A percentile compares a stretch with the other conserved stretches of the same genome.
Evolutionary conservation across 2,797 vertebrate genomes (phyloP).

Genomic region (Sebastes dallii): DNA sequence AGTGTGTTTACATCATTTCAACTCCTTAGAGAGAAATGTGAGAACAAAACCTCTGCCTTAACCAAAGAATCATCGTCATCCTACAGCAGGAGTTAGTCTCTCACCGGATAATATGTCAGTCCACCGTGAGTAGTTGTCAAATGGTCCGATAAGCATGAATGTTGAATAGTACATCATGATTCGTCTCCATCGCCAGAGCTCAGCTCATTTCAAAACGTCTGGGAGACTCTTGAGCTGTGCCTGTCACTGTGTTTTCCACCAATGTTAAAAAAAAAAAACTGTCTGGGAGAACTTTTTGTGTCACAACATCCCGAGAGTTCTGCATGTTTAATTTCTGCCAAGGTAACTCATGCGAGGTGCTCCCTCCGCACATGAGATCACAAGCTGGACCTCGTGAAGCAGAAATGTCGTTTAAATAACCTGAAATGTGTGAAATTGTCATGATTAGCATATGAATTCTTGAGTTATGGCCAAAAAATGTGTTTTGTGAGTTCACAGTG

Average conservation of each 20-base stretch:
- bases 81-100: conserved; percentile 23
- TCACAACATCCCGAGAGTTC: conserved; percentile 1
- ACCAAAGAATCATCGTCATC: conserved; percentile 8
- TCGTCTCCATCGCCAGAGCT: conserved; percentile 32
- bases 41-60: conserved; percentile 20
- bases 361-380: neutral
- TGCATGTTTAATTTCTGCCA: conserved; percentile 11
- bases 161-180: conserved; percentile 23
- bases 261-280: neutral
- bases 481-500: no score
- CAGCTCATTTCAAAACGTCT: conserved; percentile 15
- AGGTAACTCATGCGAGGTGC: neutral
- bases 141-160: conserved; percentile 53
- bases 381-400: neutral
- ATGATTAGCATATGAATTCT: neutral
- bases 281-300: neutral
- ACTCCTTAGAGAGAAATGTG: conserved; percentile 23
- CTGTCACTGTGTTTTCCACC: conserved; percentile 11
- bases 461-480: neutral
- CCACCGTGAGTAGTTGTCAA: conserved; percentile 44
- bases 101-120: conserved; percentile 28
- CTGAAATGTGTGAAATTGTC: neutral
- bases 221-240: conserved; percentile 8
- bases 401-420: conserved; percentile 2
- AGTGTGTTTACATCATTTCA: conserved; percentile 50